phyloP scores from a whole-genome alignment of 2,113 vertebrate species.

The Nipponia nippon region DNA sequence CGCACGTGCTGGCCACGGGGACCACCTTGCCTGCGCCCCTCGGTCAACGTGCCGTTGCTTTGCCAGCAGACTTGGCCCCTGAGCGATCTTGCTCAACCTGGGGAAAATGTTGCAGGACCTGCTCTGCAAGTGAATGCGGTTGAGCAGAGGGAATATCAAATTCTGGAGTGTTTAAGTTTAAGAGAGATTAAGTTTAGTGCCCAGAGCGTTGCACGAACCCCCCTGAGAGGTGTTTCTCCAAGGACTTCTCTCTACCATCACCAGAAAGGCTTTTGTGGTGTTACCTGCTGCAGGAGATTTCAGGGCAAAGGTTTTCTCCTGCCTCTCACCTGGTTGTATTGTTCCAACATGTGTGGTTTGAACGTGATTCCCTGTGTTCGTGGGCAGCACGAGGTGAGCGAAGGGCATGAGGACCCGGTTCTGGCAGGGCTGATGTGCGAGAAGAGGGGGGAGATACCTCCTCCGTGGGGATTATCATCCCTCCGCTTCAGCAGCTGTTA shows the following conservation, averaged over 20 bases:
- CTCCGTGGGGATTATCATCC: background rate
- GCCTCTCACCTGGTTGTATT: background rate
- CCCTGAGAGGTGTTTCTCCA: background rate
- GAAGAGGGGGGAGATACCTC: background rate
- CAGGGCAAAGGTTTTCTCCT: background rate
- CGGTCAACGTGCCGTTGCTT: background rate
- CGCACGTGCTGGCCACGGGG: accelerated
- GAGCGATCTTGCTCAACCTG: background rate
- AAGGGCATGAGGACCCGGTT: accelerated
- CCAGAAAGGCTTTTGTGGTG: background rate
- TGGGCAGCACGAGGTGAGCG: accelerated
- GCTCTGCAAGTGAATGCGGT: background rate
- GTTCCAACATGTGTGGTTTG: background rate
- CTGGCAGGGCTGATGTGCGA: background rate
- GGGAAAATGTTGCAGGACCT: constrained; percentile 27
- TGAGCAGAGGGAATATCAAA: background rate
- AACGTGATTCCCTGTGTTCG: accelerated
- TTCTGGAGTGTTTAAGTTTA: background rate
- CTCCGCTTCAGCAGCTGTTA: background rate
- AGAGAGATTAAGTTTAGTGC: background rate
- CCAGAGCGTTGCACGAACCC: background rate
- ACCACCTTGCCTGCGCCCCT: background rate
- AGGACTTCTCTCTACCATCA: background rate
- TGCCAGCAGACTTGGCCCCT: background rate
- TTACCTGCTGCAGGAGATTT: background rate